Evolutionary conservation across 2,888 invertebrate species (phyloP), one percentile per base, ranked within the genome.

Genomic region (Scaptomyza polygonia): DNA sequence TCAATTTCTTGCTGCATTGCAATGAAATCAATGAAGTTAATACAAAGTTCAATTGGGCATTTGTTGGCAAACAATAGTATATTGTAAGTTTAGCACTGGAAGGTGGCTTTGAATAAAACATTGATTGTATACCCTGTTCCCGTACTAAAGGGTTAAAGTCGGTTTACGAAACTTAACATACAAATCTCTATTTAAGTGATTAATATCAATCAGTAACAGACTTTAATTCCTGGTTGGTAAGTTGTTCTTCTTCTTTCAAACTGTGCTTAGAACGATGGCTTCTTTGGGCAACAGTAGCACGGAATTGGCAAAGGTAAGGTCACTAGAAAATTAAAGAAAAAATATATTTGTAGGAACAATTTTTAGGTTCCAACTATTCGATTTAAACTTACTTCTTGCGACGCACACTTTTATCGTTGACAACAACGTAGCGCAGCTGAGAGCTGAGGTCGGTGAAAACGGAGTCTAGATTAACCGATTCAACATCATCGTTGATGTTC

Each of bases 401-500:
- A 16, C 87, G 78, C 3, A 64, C 6, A 30, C 91, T 91, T 43
- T 77, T 86, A 32, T 82, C 85, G 16, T 81, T 89, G 11, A 91
- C 90, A 16, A 90, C 67, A 3, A 80, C 77, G 59, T 91, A 91
- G 14, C 81, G 70, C 25, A 91, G 59, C 9, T 79, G 55, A 0
- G 58, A 48, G 7, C 79, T 63, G 14, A 91, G 64, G 5, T 67
- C 64, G 12, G 57, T 53, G 47, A 89, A 89, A 0, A 53, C 65
- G 0, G 90, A 54, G 47, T 86, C 88, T 30, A 93, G 77, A 68
- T 93, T 91, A 0, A 93, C 86, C 0, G 68, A 66, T 66, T 92
- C 90, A 0, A 88, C 74, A 18, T 89, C 57, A 34, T 89, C 77
- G 3, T 90, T 91, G 49, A 93, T 76, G 86, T 94, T 94, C 12